These are phyloP conservation scores for Pelochelys cantorii DNA, from an alignment of 2,797 vertebrate genomes.

Conservation along the genomic window DNA sequence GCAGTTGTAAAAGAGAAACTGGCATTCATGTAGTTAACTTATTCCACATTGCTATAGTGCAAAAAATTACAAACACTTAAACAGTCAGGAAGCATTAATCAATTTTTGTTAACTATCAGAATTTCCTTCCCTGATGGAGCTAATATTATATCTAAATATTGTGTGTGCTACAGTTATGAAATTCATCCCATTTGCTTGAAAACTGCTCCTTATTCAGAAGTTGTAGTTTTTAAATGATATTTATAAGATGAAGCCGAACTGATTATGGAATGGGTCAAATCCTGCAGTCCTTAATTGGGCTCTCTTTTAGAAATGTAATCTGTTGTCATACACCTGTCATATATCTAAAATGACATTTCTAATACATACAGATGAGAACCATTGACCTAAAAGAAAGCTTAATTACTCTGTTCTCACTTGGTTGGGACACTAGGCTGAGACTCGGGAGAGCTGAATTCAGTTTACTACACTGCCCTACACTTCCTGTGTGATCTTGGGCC, in stretches of 20 bases:
- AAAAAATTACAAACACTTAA: constrained; percentile 54
- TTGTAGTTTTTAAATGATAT: constrained; percentile 8
- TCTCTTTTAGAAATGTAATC: not conserved
- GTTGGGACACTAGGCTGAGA: not conserved
- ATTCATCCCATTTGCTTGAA: constrained; percentile 38
- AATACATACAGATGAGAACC: not conserved
- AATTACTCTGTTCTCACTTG: not conserved
- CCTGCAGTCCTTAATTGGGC: constrained; percentile 37
- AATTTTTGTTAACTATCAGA: constrained; percentile 65
- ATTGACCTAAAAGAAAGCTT: not conserved
- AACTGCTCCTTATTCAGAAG: constrained; percentile 5
- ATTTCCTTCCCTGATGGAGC: constrained; percentile 46
- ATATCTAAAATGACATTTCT: not conserved
- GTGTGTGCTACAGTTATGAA: constrained; percentile 38
- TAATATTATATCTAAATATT: constrained; percentile 63
- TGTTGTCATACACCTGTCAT: not conserved
- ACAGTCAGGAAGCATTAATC: constrained; percentile 56
- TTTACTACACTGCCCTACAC: accelerated
- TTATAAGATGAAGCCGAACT: constrained; percentile 33
- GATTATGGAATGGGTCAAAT: constrained; percentile 48
- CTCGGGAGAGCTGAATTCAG: not conserved
- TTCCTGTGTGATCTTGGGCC: not conserved
- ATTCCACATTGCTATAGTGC: constrained; percentile 36
- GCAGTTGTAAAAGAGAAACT: constrained; percentile 63
- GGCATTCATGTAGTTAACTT: constrained; percentile 59